Conservation (phyloP, 2,888 invertebrate genomes). For the Oscheius sp. region DNA sequence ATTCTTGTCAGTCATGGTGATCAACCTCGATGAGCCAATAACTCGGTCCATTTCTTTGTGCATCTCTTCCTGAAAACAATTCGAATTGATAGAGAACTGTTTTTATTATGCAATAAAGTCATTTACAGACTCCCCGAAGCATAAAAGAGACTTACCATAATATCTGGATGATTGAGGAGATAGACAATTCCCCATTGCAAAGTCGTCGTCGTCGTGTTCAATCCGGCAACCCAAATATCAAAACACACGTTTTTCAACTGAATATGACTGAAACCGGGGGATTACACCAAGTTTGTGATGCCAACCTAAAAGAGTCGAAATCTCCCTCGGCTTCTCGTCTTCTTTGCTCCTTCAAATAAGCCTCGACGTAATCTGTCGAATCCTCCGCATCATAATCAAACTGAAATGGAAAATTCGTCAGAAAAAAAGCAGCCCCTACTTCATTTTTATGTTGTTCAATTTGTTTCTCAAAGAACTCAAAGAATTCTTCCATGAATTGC, state of each 20-base stretch:
- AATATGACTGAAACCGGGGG: constrained; percentile 35
- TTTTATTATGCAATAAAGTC: too few species aligned
- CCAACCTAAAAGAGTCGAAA: constrained; percentile 32
- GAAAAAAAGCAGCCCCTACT: not conserved
- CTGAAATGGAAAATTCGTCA: too few species aligned
- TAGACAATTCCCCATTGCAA: constrained; percentile 35
- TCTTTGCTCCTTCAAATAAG: constrained; percentile 46
- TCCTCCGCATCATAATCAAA: constrained; percentile 40
- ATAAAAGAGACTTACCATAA: not conserved
- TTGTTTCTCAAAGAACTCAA: constrained; percentile 46
- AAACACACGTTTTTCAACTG: constrained; percentile 39
- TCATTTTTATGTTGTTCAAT: constrained; percentile 42
- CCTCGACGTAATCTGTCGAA: constrained; percentile 50
- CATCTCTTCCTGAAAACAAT: constrained; percentile 1
- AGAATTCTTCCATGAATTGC: constrained; percentile 48
- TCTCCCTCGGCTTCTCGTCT: constrained; percentile 40
- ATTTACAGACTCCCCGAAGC: too few species aligned
- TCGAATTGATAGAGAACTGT: too few species aligned
- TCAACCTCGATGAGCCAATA: constrained; percentile 46
- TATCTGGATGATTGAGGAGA: constrained; percentile 35
- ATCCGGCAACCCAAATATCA: constrained; percentile 40
- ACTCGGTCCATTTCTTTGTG: constrained; percentile 38
- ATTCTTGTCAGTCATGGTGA: constrained; percentile 53
- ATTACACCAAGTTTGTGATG: too few species aligned
- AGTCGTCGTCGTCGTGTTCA: constrained; percentile 40